phyloP scores from a whole-genome alignment of 2,888 invertebrate genomes.

The Acrobasis suavella region DNA sequence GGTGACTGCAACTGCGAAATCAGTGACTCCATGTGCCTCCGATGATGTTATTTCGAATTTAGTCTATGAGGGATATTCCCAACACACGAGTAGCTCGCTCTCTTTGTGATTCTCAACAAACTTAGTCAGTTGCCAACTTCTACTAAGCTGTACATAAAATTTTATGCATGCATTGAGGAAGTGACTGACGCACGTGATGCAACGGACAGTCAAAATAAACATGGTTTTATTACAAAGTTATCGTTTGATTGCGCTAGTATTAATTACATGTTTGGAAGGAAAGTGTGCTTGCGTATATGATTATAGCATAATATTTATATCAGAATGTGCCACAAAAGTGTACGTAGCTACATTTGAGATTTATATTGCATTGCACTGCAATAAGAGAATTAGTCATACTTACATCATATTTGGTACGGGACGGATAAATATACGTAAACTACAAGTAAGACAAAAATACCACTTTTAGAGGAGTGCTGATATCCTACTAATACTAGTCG shows the following conservation, averaged over 20 bases:
- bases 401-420: too few relatives aligned
- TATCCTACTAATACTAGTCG: too few relatives aligned
- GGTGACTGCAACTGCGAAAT: too few relatives aligned
- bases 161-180: constrained; percentile 1
- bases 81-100: too few relatives aligned
- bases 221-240: not conserved
- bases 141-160: not conserved
- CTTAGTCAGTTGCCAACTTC: not conserved
- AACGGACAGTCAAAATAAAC: constrained; percentile 8
- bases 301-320: constrained; percentile 13
- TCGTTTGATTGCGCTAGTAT: not conserved
- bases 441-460: too few relatives aligned
- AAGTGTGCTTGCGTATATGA: not conserved
- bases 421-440: too few relatives aligned
- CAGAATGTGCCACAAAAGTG: not conserved
- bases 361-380: not conserved
- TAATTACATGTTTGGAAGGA: constrained; percentile 4
- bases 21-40: too few relatives aligned
- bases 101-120: too few relatives aligned
- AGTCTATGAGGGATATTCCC: too few relatives aligned
- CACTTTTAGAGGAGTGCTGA: too few relatives aligned
- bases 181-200: constrained; percentile 5
- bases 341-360: not conserved
- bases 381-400: not conserved
- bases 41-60: too few relatives aligned